These are phyloP conservation scores for Psittacara wagleri DNA, from an alignment of 2,113 vertebrate genomes.

Conservation along the genomic window DNA sequence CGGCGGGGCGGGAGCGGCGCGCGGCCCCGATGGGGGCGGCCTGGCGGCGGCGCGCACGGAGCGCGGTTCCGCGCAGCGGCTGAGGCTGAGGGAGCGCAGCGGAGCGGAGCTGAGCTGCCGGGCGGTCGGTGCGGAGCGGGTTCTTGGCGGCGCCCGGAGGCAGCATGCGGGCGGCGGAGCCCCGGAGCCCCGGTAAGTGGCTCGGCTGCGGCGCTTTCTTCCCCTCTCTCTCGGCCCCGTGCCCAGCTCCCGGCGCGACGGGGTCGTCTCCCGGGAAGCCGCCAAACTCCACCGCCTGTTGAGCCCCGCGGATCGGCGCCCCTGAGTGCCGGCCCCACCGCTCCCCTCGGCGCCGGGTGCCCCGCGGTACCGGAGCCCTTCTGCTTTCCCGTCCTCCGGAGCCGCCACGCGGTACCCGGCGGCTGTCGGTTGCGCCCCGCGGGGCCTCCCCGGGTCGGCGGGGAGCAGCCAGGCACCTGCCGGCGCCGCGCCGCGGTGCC, in stretches of 20 bases:
- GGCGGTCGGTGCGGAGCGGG: not conserved
- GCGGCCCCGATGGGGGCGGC: not conserved
- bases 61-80: not conserved
- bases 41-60: not conserved
- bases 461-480: not conserved
- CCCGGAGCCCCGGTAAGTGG: not conserved
- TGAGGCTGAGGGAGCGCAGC: not conserved
- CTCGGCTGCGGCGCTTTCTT: not conserved
- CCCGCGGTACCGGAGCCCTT: not conserved
- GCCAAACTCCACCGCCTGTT: not conserved
- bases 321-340: not conserved
- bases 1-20: not conserved
- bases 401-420: not conserved
- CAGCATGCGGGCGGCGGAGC: not conserved
- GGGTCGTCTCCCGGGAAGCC: not conserved
- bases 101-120: not conserved
- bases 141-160: not conserved
- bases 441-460: not conserved
- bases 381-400: not conserved
- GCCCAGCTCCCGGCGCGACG: not conserved
- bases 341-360: not conserved
- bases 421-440: not conserved
- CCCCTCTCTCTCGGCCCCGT: no score
- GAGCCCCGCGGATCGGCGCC: not conserved
- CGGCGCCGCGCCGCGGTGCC: not conserved